Percentiles rank a stretch among this genome's conserved stretches.
These are phyloP conservation scores for Anguilla marmorata DNA, from an alignment of 2,797 vertebrate genomes.

Conservation along the genomic window DNA sequence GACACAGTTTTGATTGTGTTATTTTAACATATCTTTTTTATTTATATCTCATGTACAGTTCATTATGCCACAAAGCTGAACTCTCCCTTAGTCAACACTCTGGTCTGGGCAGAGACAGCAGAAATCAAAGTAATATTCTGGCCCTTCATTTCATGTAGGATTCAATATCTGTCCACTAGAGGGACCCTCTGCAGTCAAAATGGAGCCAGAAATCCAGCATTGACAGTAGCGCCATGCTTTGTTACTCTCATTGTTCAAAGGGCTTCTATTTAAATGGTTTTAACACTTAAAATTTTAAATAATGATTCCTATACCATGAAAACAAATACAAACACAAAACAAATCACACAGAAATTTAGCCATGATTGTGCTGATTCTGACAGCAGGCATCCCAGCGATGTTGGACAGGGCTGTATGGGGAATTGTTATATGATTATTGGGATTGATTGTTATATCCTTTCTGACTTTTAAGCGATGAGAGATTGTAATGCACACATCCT, in stretches of 20 bases:
- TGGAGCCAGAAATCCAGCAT: neutral
- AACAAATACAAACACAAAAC: neutral
- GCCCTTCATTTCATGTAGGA: neutral
- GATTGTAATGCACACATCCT: neutral
- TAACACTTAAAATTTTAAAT: neutral
- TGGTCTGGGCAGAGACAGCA: neutral
- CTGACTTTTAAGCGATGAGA: neutral
- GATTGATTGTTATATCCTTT: neutral
- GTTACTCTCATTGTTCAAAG: neutral
- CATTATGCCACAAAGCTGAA: neutral
- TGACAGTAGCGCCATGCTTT: neutral
- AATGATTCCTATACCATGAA: neutral
- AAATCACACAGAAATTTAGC: neutral
- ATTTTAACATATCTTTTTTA: neutral
- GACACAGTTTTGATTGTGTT: too few relatives aligned
- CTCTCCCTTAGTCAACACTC: neutral
- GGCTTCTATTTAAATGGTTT: neutral
- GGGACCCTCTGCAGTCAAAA: neutral
- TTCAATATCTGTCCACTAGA: conserved; percentile 27
- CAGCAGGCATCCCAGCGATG: neutral
- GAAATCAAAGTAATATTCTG: neutral
- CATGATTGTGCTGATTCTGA: neutral
- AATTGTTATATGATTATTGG: neutral
- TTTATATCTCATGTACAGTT: neutral
- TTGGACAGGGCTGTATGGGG: neutral